Evolutionary conservation across 2,113 vertebrate genomes (phyloP).

Genomic region (Motacilla alba): DNA sequence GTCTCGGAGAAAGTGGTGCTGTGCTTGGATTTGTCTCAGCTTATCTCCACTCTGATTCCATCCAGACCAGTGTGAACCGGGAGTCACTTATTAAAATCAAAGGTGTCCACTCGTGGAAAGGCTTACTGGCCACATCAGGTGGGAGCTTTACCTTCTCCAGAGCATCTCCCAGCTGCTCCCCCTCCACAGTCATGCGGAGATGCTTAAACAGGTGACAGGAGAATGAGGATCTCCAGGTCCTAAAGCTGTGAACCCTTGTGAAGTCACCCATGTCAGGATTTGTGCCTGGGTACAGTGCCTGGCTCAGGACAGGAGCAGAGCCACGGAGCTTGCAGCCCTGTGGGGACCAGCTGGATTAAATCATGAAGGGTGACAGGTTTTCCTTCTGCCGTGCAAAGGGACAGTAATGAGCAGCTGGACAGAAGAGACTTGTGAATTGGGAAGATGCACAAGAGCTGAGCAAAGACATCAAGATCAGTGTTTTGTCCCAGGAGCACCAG

Average conservation of each 20-base stretch:
- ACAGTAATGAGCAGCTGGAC: neutral
- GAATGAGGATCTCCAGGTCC: neutral
- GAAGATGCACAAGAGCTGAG: neutral
- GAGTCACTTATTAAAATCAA: neutral
- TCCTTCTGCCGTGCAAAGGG: neutral
- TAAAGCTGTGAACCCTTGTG: neutral
- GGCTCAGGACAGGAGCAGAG: neutral
- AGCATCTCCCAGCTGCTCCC: neutral
- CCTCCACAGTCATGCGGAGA: neutral
- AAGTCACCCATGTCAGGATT: neutral
- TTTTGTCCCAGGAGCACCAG: neutral
- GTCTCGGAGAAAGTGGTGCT: slow-evolving; percentile 10
- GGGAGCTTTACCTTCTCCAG: neutral
- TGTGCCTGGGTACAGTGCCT: neutral
- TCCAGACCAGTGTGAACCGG: neutral
- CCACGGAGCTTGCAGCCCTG: neutral
- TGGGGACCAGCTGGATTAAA: neutral
- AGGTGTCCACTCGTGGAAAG: neutral
- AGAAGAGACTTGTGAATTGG: neutral
- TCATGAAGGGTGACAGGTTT: neutral
- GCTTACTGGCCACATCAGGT: neutral
- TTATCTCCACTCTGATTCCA: neutral
- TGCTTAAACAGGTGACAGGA: neutral
- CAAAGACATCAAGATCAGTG: neutral
- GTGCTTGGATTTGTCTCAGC: neutral